Percentiles rank a stretch among this genome's conserved stretches.
Conservation (phyloP, 23 tunicate genomes). For the Ciona savignyi region DNA sequence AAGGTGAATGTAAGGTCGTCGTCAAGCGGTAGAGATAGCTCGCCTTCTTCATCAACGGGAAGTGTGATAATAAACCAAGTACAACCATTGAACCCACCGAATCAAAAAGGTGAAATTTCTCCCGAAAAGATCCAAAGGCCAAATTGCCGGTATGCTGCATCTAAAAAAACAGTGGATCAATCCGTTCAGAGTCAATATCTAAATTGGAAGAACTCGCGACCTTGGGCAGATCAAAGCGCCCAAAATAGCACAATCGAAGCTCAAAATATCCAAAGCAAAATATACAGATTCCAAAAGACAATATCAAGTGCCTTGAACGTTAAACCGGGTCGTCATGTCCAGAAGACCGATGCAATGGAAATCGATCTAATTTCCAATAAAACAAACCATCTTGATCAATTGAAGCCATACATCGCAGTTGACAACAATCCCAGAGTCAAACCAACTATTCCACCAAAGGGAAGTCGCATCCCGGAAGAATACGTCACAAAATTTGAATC, state of each 20-base stretch:
- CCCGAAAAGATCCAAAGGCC: background rate
- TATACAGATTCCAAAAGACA: background rate
- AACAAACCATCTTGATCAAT: background rate
- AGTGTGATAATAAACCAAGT: background rate
- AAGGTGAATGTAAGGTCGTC: slow-evolving; percentile 3
- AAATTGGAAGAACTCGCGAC: slow-evolving; percentile 12
- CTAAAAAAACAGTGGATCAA: background rate
- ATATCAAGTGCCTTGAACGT: background rate
- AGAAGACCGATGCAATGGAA: background rate
- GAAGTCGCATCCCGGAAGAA: too few relatives aligned
- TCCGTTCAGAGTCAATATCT: slow-evolving; percentile 1
- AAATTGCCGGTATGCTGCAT: background rate
- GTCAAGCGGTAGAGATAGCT: slow-evolving; percentile 5
- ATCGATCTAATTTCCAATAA: background rate
- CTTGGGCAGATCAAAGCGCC: background rate
- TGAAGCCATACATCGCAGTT: background rate
- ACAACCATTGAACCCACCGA: background rate
- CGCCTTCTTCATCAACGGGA: background rate
- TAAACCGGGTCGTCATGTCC: background rate
- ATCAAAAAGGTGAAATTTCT: background rate
- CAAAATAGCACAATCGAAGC: background rate
- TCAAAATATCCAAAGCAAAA: background rate
- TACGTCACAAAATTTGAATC: too few relatives aligned
- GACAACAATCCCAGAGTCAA: too few relatives aligned
- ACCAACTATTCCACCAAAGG: too few relatives aligned